A percentile compares a stretch with the other conserved stretches of the same genome.
Evolutionary conservation across 2,797 vertebrate species (phyloP).

Genomic region (Notolepis coatsorum): DNA sequence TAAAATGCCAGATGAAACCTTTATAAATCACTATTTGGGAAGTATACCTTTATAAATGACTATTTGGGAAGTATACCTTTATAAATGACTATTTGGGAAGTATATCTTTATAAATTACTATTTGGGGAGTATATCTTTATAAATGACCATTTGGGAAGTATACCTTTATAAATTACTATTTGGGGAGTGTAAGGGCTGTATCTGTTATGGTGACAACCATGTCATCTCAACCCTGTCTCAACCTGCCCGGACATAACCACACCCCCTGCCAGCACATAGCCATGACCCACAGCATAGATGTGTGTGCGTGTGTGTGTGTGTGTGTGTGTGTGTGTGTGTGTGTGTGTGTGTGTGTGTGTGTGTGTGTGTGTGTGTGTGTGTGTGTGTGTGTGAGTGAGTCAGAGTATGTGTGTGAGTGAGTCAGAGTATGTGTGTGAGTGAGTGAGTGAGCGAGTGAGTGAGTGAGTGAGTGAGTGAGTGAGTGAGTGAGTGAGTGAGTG

Average conservation of each 20-base stretch:
- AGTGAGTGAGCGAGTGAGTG: not conserved
- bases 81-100: too few species aligned
- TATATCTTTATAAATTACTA: too few species aligned
- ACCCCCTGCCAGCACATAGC: not conserved
- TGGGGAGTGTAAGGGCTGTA: not conserved
- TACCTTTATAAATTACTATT: too few species aligned
- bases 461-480: not conserved
- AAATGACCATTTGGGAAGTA: too few species aligned
- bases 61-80: too few species aligned
- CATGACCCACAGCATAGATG: too few species aligned
- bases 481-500: not conserved
- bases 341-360: not conserved
- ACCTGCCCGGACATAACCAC: conserved; percentile 10
- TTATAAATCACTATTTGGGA: too few species aligned
- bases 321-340: not conserved
- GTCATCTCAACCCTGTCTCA: too few species aligned
- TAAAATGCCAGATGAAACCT: too few species aligned
- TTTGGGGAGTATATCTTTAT: too few species aligned
- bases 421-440: not conserved
- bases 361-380: not conserved
- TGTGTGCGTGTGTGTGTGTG: not conserved
- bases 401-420: not conserved
- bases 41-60: too few species aligned
- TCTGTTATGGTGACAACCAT: not conserved
- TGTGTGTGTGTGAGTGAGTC: not conserved